Conservation (phyloP, 2,888 invertebrate species). For the Ryuthela nishihirai region DNA sequence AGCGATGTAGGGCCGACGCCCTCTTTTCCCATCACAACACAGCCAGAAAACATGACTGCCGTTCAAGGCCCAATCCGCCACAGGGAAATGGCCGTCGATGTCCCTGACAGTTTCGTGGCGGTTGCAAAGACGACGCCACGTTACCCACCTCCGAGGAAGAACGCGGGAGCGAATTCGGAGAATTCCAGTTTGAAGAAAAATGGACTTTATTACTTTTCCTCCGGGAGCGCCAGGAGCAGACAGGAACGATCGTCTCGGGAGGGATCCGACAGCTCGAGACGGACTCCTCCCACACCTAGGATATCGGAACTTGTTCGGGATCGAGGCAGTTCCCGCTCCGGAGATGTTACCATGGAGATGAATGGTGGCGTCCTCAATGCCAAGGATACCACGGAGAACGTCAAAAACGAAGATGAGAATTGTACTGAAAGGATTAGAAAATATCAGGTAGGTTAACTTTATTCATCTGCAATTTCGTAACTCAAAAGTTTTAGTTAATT, state of each 20-base stretch:
- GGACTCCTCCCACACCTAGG: slow-evolving; percentile 29
- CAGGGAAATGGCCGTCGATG: slow-evolving; percentile 98
- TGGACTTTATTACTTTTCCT: slow-evolving; percentile 24
- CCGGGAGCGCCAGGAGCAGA: background rate
- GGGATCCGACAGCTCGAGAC: background rate
- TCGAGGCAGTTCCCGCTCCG: background rate
- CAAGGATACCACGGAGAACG: background rate
- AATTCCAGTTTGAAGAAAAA: slow-evolving; percentile 31
- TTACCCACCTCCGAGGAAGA: slow-evolving; percentile 53
- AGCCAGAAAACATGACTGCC: too few relatives aligned
- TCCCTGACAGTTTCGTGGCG: slow-evolving; percentile 89
- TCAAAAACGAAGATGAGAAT: slow-evolving; percentile 55
- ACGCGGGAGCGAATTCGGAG: slow-evolving; percentile 3
- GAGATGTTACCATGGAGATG: background rate
- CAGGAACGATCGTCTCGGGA: slow-evolving; percentile 26
- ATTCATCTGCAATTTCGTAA: too few relatives aligned
- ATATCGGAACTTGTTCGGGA: slow-evolving; percentile 22
- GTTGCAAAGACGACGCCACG: slow-evolving; percentile 86
- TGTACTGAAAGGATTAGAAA: slow-evolving; percentile 87
- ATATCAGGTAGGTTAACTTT: slow-evolving; percentile 75
- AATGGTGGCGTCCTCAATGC: background rate
- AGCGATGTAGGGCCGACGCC: too few relatives aligned
- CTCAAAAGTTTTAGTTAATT: too few relatives aligned
- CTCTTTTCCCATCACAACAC: too few relatives aligned
- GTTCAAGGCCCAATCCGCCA: slow-evolving; percentile 58